Base-by-base conservation (phyloP, 2,797 vertebrate genomes). In the Girardinus metallicus region DNA sequence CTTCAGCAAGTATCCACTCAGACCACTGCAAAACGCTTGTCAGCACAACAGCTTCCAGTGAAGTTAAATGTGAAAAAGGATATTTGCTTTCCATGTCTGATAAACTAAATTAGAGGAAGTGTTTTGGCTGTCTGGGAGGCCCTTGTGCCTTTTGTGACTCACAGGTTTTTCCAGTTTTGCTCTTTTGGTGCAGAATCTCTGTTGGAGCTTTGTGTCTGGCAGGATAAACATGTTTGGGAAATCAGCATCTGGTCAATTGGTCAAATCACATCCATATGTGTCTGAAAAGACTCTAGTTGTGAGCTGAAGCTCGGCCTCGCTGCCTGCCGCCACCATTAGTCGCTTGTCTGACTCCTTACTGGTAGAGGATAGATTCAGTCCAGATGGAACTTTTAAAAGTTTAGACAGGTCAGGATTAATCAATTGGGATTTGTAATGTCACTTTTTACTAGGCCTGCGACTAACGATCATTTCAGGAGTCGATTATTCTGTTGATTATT, bases 191-290 rank as follows among this genome's bases (percentile, higher is more conserved):
- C 77, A 84, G 84, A 83, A 81, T 85, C 78, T 83, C 77, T 13
- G 85, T 91, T 73, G 60, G 80, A 91, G 82, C 78, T 39, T 79
- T 79, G 82, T 89, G 47, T 74, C 86, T 93, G 88, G 88, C 84
- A 89, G 75, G 74, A 86, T 80, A 86, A 84, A 86, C 80, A 83
- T 91, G 86, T 91, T 91, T 91, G 84, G 83, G 89, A 92, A 93
- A 91, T 92, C 84, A 91, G 80, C 92, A 93, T 92, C 91, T 92
- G 91, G 89, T 88, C 89, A 89, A 92, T 92, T 91, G 83, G 88
- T 86, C 87, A 92, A 93, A 93, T 93, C 77, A 87, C 80, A 86
- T 90, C 87, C 89, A 87, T 88, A 74, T 93, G 94, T 90, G 89
- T 86, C 80, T 83, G 88, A 92, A 83, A 82, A 85, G 85, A 83